A percentile compares a stretch with the other conserved stretches of the same genome.
phyloP scores from a whole-genome alignment of 2,113 vertebrate genomes.

The Dinomys branickii region DNA sequence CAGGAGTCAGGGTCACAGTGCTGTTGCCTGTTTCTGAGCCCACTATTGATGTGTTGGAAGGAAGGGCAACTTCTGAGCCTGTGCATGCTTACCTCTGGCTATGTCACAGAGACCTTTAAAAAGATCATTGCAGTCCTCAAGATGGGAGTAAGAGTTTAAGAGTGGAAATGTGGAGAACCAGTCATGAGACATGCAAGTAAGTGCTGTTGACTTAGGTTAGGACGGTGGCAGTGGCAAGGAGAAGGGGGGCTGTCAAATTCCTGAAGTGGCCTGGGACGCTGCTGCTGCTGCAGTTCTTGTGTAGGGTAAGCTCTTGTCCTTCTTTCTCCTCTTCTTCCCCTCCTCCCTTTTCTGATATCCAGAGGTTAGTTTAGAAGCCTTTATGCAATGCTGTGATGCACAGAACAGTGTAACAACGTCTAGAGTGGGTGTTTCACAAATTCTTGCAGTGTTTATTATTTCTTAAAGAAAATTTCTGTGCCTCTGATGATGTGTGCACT shows the following conservation, averaged over 20 bases:
- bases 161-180: not conserved
- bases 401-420: not conserved
- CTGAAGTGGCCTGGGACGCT: not conserved
- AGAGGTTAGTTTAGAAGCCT: not conserved
- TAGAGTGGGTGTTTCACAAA: not conserved
- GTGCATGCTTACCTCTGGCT: not conserved
- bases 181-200: not conserved
- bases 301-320: not conserved
- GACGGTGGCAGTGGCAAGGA: not conserved
- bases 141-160: not conserved
- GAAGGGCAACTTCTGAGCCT: not conserved
- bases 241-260: not conserved
- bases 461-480: not conserved
- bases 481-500: not conserved
- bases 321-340: not conserved
- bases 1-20: not conserved
- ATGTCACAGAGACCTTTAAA: not conserved
- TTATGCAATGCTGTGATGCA: not conserved
- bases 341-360: not conserved
- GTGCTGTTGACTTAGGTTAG: not conserved
- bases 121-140: not conserved
- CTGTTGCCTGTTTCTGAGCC: not conserved
- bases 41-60: not conserved
- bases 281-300: not conserved
- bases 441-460: not conserved